Conservation (phyloP, 2,113 vertebrate genomes). For the Aegypius monachus region DNA sequence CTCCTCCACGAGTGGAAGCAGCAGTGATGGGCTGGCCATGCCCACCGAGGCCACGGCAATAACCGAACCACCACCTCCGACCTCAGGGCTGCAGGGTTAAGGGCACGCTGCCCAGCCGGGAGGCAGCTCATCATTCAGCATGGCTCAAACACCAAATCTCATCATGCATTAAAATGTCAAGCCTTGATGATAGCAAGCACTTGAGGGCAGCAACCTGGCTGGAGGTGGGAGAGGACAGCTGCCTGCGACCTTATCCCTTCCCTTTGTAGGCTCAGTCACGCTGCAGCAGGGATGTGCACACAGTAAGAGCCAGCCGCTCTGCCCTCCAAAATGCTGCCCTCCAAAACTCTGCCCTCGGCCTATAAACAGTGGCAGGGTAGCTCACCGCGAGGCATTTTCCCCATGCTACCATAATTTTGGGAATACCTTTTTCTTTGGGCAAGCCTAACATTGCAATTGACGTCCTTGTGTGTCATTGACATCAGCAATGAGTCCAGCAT, state of each 20-base stretch:
- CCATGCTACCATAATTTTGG: neutral
- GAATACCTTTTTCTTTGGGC: neutral
- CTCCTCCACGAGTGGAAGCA: neutral
- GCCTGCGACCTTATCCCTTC: neutral
- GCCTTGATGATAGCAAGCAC: rapidly evolving
- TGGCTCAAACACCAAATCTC: neutral
- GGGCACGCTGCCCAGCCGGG: rapidly evolving
- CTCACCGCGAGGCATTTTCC: neutral
- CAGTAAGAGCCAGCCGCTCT: neutral
- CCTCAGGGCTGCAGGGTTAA: neutral
- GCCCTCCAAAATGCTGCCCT: neutral
- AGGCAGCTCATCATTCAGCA: neutral
- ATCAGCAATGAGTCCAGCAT: neutral
- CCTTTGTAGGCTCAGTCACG: neutral
- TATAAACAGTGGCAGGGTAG: neutral
- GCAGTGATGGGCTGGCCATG: neutral
- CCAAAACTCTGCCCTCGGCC: neutral
- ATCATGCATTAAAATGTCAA: neutral
- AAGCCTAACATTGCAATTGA: rapidly evolving
- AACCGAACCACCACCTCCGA: neutral
- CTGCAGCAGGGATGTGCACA: no score
- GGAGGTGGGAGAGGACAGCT: neutral
- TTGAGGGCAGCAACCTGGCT: neutral
- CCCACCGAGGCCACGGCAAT: neutral
- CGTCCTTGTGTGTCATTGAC: neutral